Evolutionary conservation across 2,113 vertebrate species (phyloP).

Genomic region (Seriola quinqueradiata): DNA sequence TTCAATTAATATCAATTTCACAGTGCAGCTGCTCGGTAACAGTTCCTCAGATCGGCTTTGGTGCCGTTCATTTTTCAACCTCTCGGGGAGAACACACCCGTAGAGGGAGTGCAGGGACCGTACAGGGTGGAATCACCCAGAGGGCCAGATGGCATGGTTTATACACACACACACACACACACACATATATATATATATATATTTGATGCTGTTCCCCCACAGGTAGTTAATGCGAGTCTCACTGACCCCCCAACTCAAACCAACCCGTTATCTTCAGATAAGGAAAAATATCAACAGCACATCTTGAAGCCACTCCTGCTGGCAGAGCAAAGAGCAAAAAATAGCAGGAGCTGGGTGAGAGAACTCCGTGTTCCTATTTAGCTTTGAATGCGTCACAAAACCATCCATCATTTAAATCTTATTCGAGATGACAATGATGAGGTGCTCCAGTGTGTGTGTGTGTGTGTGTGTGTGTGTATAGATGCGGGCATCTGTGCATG

Average conservation of each 20-base stretch:
- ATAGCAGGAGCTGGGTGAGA: constrained; percentile 31
- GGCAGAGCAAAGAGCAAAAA: constrained; percentile 36
- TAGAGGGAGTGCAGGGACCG: constrained; percentile 13
- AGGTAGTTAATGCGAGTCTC: constrained; percentile 22
- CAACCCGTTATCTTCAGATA: constrained; percentile 17
- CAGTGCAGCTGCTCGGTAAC: constrained; percentile 74
- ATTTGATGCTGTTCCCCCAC: constrained; percentile 13
- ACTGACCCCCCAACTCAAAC: constrained; percentile 15
- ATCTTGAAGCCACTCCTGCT: constrained; percentile 8
- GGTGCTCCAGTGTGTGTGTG: constrained; percentile 22
- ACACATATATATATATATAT: background rate
- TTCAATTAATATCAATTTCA: constrained; percentile 83
- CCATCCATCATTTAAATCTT: constrained; percentile 71
- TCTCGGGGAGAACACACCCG: constrained; percentile 27
- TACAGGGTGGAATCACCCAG: background rate
- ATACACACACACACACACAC: no score
- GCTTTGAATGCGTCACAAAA: constrained; percentile 60
- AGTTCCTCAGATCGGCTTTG: constrained; percentile 58
- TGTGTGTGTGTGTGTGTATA: background rate
- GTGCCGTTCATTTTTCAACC: constrained; percentile 73
- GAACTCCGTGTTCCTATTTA: constrained; percentile 62
- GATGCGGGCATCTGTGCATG: constrained; percentile 33
- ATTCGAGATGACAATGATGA: constrained; percentile 69
- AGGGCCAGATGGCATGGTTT: background rate
- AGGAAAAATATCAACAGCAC: constrained; percentile 24